These are phyloP conservation scores for Sebastes hubbsi DNA, from an alignment of 2,797 vertebrate species.

Conservation along the genomic window DNA sequence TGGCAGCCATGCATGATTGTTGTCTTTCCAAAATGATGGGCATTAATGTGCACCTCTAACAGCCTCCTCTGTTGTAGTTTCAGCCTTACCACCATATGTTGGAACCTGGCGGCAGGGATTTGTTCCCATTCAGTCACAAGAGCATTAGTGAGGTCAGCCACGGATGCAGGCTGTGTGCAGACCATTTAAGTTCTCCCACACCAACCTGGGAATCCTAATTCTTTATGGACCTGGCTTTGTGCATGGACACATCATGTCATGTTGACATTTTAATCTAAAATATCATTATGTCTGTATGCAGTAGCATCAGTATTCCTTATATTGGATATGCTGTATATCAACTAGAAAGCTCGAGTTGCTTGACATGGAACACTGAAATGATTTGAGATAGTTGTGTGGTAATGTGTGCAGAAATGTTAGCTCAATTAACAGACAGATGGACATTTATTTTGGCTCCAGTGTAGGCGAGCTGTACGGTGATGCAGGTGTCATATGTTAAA, in stretches of 20 bases:
- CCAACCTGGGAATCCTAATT: not conserved
- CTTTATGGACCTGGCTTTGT: not conserved
- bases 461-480: conserved; percentile 53
- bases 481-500: conserved; percentile 45
- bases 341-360: not conserved
- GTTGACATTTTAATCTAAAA: not conserved
- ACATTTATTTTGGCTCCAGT: conserved; percentile 11
- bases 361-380: not conserved
- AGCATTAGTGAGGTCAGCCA: not conserved
- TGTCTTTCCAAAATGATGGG: not conserved
- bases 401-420: not conserved
- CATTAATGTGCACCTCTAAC: not conserved
- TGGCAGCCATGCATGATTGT: not conserved
- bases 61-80: not conserved
- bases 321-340: not conserved
- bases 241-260: not conserved
- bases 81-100: not conserved
- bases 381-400: not conserved
- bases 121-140: not conserved
- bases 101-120: not conserved
- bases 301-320: not conserved
- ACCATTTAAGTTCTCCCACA: not conserved
- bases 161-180: not conserved
- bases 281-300: not conserved
- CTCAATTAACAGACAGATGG: conserved; percentile 29